A percentile compares a stretch with the other conserved stretches of the same genome.
Conservation (phyloP, 2,888 invertebrate species). For the Eulithis testata region DNA sequence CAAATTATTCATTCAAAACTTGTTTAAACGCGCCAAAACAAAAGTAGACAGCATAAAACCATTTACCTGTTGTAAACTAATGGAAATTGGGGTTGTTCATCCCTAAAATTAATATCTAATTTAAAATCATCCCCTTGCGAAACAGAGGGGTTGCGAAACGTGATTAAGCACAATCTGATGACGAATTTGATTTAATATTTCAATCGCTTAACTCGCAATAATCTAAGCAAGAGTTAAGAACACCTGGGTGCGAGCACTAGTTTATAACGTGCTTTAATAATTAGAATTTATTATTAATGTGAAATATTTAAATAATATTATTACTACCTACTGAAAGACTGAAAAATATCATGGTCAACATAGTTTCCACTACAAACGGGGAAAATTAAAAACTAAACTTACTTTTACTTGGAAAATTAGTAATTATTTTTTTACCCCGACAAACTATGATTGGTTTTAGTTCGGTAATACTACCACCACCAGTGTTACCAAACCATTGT, state of each 20-base stretch:
- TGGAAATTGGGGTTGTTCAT: constrained; percentile 59
- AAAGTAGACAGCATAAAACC: constrained; percentile 43
- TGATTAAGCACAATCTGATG: constrained; percentile 59
- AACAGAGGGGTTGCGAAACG: constrained; percentile 48
- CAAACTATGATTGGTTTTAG: too few relatives aligned
- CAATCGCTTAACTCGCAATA: constrained; percentile 48
- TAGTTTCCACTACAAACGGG: too few relatives aligned
- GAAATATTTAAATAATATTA: too few relatives aligned
- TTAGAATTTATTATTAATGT: background rate
- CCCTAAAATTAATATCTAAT: constrained; percentile 79
- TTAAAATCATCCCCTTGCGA: constrained; percentile 61
- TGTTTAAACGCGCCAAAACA: constrained; percentile 34
- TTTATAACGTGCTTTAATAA: background rate
- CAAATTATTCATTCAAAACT: constrained; percentile 3
- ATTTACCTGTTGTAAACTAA: constrained; percentile 43
- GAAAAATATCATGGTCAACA: too few relatives aligned
- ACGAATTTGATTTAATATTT: constrained; percentile 67
- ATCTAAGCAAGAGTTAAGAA: constrained; percentile 30
- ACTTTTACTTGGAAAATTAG: too few relatives aligned
- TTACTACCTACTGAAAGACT: too few relatives aligned
- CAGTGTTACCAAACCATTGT: too few relatives aligned
- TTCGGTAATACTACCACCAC: too few relatives aligned
- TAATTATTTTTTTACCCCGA: too few relatives aligned
- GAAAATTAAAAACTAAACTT: too few relatives aligned
- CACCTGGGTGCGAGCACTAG: constrained; percentile 15